phyloP scores from a whole-genome alignment of 2,888 invertebrate species.

The Lithophane semibrunnea region DNA sequence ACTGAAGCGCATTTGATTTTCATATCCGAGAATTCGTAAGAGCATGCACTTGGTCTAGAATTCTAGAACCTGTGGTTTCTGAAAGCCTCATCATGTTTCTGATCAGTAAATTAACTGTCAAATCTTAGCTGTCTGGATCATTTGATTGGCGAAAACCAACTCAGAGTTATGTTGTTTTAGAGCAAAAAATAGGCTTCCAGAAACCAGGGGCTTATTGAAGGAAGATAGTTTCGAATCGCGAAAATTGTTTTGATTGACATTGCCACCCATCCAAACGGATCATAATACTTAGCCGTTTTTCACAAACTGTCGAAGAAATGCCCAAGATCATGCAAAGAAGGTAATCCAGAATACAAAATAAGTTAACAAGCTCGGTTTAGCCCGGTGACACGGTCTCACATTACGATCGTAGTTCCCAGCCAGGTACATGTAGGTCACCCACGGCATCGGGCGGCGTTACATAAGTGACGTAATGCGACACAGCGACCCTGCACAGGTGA shows the following conservation, averaged over 20 bases:
- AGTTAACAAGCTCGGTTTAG: background rate
- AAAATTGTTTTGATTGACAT: background rate
- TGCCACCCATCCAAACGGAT: background rate
- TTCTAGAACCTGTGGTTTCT: background rate
- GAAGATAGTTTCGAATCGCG: background rate
- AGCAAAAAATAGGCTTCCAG: background rate
- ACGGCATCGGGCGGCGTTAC: conserved; percentile 18
- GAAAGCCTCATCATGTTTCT: background rate
- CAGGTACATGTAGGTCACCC: conserved; percentile 48
- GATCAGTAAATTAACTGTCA: background rate
- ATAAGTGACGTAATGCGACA: conserved; percentile 41
- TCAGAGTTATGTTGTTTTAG: background rate
- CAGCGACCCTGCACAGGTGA: conserved; percentile 23
- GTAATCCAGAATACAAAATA: background rate
- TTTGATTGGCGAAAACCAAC: background rate
- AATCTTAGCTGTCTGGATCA: background rate
- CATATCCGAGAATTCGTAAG: background rate
- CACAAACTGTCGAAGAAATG: background rate
- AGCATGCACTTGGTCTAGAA: conserved; percentile 19
- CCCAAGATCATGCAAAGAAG: background rate
- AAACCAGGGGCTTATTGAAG: background rate
- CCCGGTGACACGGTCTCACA: conserved; percentile 12
- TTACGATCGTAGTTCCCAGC: background rate
- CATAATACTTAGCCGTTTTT: background rate
- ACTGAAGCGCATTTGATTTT: background rate